A percentile compares a stretch with the other conserved stretches of the same genome.
Conservation (phyloP, 1,140 invertebrate species). For the Diorhabda carinulata region DNA sequence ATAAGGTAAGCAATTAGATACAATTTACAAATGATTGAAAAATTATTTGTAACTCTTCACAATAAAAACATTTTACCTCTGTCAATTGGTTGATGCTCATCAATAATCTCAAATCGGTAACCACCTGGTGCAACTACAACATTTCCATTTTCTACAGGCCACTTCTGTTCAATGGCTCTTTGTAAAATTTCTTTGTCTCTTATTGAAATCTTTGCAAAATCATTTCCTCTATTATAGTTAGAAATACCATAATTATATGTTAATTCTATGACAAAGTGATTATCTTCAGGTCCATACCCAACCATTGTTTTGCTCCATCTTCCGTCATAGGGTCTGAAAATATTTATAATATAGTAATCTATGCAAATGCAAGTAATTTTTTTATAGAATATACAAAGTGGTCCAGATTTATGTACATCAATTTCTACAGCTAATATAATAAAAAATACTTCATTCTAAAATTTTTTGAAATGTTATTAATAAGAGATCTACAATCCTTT, state of each 20-base stretch:
- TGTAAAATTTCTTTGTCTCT: conserved; percentile 71
- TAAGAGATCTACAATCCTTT: too few species aligned
- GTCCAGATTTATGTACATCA: too few species aligned
- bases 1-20: too few species aligned
- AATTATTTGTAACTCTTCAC: too few species aligned
- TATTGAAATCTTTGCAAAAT: conserved; percentile 85
- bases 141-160: conserved; percentile 54
- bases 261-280: conserved; percentile 93
- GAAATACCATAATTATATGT: conserved; percentile 97
- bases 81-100: conserved; percentile 62
- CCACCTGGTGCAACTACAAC: conserved; percentile 81
- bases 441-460: too few species aligned
- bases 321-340: conserved; percentile 86
- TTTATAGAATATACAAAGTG: too few species aligned
- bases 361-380: too few species aligned
- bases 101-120: conserved; percentile 79
- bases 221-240: conserved; percentile 81
- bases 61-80: conserved; percentile 52
- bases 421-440: too few species aligned
- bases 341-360: background rate
- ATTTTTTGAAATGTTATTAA: too few species aligned
- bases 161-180: conserved; percentile 64
- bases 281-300: conserved; percentile 93
- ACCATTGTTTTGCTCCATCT: conserved; percentile 99
- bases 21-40: too few species aligned